Evolutionary conservation across 2,113 vertebrate genomes (phyloP).

Genomic region (Onychorhynchus coronatus): DNA sequence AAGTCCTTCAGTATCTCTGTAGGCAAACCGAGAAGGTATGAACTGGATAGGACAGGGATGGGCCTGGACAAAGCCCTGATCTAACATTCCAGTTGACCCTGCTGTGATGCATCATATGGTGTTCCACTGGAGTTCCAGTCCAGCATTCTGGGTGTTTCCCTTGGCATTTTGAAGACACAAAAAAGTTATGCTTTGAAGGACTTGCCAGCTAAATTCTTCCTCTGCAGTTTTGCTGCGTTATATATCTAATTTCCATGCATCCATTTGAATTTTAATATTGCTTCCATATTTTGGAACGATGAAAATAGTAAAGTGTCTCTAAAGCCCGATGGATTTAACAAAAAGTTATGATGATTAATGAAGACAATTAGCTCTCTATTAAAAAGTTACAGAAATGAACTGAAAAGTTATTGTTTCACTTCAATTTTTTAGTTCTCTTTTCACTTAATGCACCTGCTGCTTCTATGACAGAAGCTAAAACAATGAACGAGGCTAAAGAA

Average conservation of each 20-base stretch:
- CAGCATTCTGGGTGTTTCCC: background rate
- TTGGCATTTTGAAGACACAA: background rate
- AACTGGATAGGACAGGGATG: background rate
- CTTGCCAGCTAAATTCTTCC: background rate
- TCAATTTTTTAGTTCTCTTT: background rate
- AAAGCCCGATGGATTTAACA: background rate
- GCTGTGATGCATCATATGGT: background rate
- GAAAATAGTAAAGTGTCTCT: background rate
- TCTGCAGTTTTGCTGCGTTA: background rate
- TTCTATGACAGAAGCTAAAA: background rate
- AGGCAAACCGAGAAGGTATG: background rate
- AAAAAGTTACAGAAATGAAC: background rate
- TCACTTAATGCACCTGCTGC: background rate
- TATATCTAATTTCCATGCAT: background rate
- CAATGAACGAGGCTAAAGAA: background rate
- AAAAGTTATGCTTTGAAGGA: background rate
- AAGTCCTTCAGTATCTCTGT: background rate
- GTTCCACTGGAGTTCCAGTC: background rate
- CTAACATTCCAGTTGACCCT: background rate
- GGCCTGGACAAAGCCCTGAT: background rate
- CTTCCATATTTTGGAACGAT: too few species aligned
- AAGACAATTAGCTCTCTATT: slow-evolving; percentile 9
- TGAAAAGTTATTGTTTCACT: background rate
- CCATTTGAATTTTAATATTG: background rate
- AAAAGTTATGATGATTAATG: slow-evolving; percentile 13